Evolutionary conservation across 2,888 invertebrate species (phyloP), one percentile per base, ranked within the genome.

Genomic region (Agriotes lineatus): DNA sequence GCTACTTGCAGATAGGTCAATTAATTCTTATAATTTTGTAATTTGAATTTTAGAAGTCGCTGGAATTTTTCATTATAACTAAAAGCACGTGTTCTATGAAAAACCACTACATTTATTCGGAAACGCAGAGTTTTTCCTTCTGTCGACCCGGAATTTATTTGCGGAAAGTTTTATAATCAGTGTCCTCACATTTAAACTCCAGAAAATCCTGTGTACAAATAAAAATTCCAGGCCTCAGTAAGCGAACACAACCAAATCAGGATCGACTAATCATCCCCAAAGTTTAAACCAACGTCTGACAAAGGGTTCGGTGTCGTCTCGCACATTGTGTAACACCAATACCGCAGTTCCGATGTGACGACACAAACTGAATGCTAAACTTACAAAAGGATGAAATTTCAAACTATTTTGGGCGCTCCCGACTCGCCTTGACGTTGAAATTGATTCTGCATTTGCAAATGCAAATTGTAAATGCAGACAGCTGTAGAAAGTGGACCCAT

Each of bases 291-390:
- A 54, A 33, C 42, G 20, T 61, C 56, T 67, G 54, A 67, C 60
- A 61, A 61, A 67, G 67, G 60, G 56, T 60, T 59, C 12, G 52
- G 35, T 59, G 50, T 59, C 42, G 64, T 61, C 56, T 54, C 54
- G 50, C 54, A 45, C 60, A 45, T 44, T 67, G 67, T 60, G 60
- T 44, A 33, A 56, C 54, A 54, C 67, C 60, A 61, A 67, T 37
- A 60, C 61, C 61, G 44, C 61, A 67, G 35, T 67, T 67, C 56
- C 67, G 30, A 67, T 45, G 25, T 19, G 56, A 67, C 60, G 45
- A 67, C 67, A 67, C 44, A 67, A 60, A 56, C 61, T 56, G 67
- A 67, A 67, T 67, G 37, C 37, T 67, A 67, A 39, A 67, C 60
- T 54, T 65, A 44, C n/a, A 37, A 44, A 66, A 61, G 60, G 42